Percentiles rank a stretch among this genome's conserved stretches.
Conservation (phyloP, 2,113 vertebrate species). For the Leiothrix lutea region DNA sequence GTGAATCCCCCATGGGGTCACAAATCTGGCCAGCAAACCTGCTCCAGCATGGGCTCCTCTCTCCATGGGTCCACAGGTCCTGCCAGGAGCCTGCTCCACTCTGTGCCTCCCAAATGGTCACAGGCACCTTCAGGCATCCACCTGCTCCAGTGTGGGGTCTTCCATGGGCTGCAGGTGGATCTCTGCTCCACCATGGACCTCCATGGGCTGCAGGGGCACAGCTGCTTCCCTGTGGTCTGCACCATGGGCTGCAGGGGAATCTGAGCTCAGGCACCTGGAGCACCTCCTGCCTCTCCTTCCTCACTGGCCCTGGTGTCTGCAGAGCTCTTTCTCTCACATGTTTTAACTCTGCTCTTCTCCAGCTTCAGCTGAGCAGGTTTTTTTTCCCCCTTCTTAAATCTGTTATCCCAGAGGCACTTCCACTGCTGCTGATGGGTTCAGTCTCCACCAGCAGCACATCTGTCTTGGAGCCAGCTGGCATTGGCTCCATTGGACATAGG, state of each 20-base stretch:
- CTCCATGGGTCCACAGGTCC: neutral
- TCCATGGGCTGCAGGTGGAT: neutral
- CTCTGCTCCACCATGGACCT: neutral
- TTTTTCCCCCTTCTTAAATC: neutral
- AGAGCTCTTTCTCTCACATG: neutral
- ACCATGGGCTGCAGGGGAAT: neutral
- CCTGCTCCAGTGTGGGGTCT: fast-evolving
- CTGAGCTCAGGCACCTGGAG: neutral
- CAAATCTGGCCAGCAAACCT: neutral
- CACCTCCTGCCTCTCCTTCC: neutral
- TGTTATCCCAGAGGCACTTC: neutral
- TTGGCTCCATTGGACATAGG: neutral
- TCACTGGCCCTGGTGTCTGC: neutral
- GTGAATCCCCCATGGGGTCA: neutral
- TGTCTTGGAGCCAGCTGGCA: neutral
- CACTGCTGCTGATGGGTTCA: neutral
- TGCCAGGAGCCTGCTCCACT: neutral
- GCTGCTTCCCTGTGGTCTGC: neutral
- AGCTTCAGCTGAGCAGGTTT: neutral
- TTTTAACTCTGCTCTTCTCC: neutral
- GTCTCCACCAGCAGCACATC: fast-evolving
- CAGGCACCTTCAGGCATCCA: neutral
- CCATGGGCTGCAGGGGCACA: neutral
- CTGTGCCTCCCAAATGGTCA: neutral
- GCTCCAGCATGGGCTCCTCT: neutral